Conservation (phyloP, 2,888 invertebrate genomes). For the Athalia rosae region DNA sequence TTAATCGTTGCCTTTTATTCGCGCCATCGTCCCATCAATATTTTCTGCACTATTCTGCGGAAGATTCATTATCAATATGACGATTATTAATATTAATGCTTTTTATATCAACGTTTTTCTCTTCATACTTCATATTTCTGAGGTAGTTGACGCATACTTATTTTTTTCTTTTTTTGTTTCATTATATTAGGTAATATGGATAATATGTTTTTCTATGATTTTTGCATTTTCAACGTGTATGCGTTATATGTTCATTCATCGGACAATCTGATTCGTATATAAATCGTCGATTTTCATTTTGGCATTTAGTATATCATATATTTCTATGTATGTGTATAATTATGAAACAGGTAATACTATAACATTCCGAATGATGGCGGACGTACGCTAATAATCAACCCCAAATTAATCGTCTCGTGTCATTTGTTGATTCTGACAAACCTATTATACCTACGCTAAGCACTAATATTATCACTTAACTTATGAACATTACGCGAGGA, state of each 20-base stretch:
- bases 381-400: too few species aligned
- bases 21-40: neutral
- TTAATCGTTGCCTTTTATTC: slow-evolving; percentile 3
- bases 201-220: too few species aligned
- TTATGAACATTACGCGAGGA: slow-evolving; percentile 20
- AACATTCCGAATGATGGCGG: too few species aligned
- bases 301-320: too few species aligned
- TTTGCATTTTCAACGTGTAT: neutral
- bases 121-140: neutral
- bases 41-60: neutral
- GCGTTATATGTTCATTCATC: neutral
- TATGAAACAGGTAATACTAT: too few species aligned
- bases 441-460: slow-evolving; percentile 10
- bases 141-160: slow-evolving; percentile 28
- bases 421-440: neutral
- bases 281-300: neutral
- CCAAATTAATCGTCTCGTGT: too few species aligned
- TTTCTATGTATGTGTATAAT: too few species aligned
- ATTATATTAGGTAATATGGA: too few species aligned
- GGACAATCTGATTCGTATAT: neutral
- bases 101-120: neutral
- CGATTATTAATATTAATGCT: neutral
- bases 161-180: neutral
- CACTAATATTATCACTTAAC: slow-evolving; percentile 35
- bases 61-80: neutral